These are phyloP conservation scores for Volucella inflata DNA, from an alignment of 2,888 invertebrate genomes.

Conservation along the genomic window DNA sequence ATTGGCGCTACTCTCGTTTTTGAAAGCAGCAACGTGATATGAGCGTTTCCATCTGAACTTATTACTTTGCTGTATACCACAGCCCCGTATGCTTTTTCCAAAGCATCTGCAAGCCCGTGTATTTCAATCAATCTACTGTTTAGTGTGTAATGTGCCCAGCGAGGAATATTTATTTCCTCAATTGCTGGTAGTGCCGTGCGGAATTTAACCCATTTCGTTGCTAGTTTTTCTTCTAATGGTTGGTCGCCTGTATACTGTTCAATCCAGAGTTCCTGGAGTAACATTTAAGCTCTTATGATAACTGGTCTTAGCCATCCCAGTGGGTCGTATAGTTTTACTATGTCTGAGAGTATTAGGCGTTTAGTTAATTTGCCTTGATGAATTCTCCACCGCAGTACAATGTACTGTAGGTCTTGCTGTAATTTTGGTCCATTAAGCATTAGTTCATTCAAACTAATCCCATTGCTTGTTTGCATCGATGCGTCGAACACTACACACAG, in stretches of 20 bases:
- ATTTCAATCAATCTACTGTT: not conserved
- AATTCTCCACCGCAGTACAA: too few species aligned
- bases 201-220: not conserved
- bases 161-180: slow-evolving; percentile 5
- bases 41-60: too few species aligned
- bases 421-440: slow-evolving; percentile 12
- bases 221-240: slow-evolving; percentile 2
- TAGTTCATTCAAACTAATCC: slow-evolving; percentile 2
- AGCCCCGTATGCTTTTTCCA: too few species aligned
- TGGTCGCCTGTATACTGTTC: not conserved
- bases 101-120: too few species aligned
- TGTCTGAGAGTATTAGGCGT: too few species aligned
- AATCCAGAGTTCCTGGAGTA: slow-evolving; percentile 15
- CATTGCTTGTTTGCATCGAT: not conserved
- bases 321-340: too few species aligned
- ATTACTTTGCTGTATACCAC: too few species aligned
- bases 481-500: not conserved
- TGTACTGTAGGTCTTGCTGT: too few species aligned
- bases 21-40: too few species aligned
- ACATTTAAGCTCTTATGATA: not conserved
- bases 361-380: too few species aligned
- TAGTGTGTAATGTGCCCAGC: not conserved
- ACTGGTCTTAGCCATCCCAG: too few species aligned
- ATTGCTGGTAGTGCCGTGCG: not conserved
- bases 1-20: too few species aligned